Evolutionary conservation across 2,888 invertebrate species (phyloP).

Genomic region (Ectropis crepuscularia): DNA sequence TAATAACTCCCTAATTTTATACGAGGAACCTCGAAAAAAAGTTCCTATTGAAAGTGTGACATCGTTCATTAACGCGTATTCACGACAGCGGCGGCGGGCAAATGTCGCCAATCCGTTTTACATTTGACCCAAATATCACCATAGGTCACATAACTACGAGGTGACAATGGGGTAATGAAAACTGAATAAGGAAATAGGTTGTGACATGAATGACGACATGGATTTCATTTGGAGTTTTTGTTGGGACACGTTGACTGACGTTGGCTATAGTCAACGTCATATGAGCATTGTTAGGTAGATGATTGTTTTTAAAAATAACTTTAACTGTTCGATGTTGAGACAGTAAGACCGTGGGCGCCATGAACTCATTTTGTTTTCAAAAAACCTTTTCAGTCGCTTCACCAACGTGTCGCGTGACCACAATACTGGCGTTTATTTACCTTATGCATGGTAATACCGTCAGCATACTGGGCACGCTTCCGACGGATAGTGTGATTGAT

Average conservation of each 20-base stretch:
- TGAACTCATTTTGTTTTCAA: no score
- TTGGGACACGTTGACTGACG: background rate
- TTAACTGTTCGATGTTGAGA: no score
- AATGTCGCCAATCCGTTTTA: constrained; percentile 63
- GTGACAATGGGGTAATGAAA: constrained; percentile 26
- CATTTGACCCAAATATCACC: constrained; percentile 64
- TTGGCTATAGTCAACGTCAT: background rate
- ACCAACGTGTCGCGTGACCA: no score
- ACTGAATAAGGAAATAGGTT: constrained; percentile 24
- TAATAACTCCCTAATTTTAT: constrained; percentile 20
- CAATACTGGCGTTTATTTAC: no score
- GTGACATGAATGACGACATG: constrained; percentile 13
- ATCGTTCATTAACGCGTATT: constrained; percentile 74
- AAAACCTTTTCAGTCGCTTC: no score
- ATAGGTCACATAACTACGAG: constrained; percentile 30
- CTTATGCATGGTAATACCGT: no score
- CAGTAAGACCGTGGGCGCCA: no score
- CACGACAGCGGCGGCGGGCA: constrained; percentile 60
- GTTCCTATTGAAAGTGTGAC: constrained; percentile 60
- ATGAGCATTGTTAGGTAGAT: no score
- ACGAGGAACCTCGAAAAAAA: constrained; percentile 50
- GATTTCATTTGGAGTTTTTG: constrained; percentile 8
- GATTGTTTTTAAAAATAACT: no score
- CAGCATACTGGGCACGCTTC: no score
- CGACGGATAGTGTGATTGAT: no score